Base-by-base conservation (phyloP, 2,888 invertebrate species). In the Dyspetes luteomarginatus region DNA sequence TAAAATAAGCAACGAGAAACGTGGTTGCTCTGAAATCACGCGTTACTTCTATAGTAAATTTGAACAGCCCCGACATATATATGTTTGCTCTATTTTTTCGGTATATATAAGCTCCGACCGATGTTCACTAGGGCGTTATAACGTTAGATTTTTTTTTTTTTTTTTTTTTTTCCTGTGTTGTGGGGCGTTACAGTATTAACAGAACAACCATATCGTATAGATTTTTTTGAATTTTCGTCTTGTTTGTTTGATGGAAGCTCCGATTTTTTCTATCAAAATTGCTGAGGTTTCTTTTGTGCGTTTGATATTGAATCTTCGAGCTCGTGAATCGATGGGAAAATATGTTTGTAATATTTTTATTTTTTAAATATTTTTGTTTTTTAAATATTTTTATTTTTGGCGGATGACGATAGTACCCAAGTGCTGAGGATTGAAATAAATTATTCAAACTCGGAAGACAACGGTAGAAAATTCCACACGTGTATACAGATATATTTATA, bases 361-460 rank as follows among this genome's bases (percentile, higher is more conserved):
- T 3, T 12, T 12, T 36, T n/a, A n/a, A n/a, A n/a, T n/a, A n/a
- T 36, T 36, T 12, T 36, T 12, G 12, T 50, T 74, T 52, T 73
- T 9, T n/a, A n/a, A n/a, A n/a, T n/a, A n/a, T n/a, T 52, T 56
- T 45, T 55, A n/a, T 43, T 62, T 24, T 43, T 7, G 15, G 9
- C 36, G 36, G 50, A 43, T 19, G n/a, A 36, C 26, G 4, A 19
- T 19, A 30, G n/a, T 15, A 50, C 24, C 67, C 2, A 24, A 22
- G n/a, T n/a, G n/a, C n/a, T n/a, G n/a, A n/a, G 17, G 17, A 4
- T 26, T 17, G 41, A 45, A 62, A 43, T 60, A 45, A 58, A 56
- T 64, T 52, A 56, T 56, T 48, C 15, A 28, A 12, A 64, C 26
- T 58, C 58, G 78, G 78, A 79, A 79, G 74, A 79, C 69, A 69